phyloP scores from a whole-genome alignment of 2,113 vertebrate genomes.

The Rynchops niger region DNA sequence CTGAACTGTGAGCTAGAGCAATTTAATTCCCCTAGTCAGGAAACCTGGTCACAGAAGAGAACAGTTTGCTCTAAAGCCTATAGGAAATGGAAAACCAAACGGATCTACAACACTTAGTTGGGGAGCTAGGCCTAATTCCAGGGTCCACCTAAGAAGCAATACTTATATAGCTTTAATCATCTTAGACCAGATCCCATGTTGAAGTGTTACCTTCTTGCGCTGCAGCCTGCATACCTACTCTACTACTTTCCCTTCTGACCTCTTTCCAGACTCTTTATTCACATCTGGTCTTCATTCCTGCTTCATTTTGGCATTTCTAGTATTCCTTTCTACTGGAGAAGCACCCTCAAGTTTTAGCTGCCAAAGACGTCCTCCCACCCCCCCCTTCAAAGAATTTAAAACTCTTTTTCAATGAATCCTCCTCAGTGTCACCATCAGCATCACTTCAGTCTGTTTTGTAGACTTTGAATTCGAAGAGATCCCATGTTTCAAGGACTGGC shows the following conservation, averaged over 20 bases:
- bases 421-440: background rate
- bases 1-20: background rate
- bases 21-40: background rate
- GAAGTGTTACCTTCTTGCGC: background rate
- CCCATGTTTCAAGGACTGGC: background rate
- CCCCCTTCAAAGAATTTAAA: background rate
- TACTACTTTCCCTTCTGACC: background rate
- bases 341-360: background rate
- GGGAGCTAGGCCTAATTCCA: background rate
- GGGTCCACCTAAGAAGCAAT: background rate
- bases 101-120: background rate
- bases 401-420: background rate
- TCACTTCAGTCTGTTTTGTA: background rate
- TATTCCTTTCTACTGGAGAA: background rate
- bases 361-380: background rate
- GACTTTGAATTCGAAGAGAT: background rate
- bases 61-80: background rate
- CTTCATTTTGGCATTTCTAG: background rate
- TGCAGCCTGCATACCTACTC: background rate
- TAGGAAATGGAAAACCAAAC: background rate
- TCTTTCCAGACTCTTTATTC: background rate
- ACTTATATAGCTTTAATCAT: background rate
- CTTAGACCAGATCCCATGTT: background rate
- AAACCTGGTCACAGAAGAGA: background rate
- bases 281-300: background rate